Percentiles rank a stretch among this genome's conserved stretches.
These are phyloP conservation scores for Sebastes nivosus DNA, from an alignment of 2,797 vertebrate species.

Conservation along the genomic window DNA sequence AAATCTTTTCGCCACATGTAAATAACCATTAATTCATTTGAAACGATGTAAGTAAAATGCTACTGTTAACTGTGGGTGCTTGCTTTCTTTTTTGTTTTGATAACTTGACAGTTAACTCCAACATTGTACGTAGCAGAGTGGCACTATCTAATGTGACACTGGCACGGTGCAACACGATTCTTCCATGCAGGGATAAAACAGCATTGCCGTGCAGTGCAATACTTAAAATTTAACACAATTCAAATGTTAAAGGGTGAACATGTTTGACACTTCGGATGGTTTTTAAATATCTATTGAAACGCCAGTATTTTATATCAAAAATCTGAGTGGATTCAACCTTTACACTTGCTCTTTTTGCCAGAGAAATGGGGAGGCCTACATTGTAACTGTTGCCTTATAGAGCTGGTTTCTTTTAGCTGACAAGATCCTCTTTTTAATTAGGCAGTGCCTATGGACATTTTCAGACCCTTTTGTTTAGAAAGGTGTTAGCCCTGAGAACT, in stretches of 20 bases:
- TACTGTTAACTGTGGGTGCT: constrained; percentile 82
- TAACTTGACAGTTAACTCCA: constrained; percentile 72
- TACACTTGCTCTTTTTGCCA: constrained; percentile 76
- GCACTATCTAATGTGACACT: constrained; percentile 68
- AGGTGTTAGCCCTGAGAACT: constrained; percentile 79
- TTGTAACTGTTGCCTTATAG: constrained; percentile 83
- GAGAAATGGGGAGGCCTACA: constrained; percentile 75
- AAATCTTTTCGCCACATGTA: constrained; percentile 75
- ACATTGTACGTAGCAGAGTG: constrained; percentile 77
- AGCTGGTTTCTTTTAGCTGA: constrained; percentile 83
- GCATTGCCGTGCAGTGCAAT: constrained; percentile 81
- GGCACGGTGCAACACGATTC: constrained; percentile 71
- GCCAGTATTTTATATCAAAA: constrained; percentile 81
- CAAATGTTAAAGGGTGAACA: constrained; percentile 72
- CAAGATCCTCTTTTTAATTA: constrained; percentile 77
- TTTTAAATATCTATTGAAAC: constrained; percentile 76
- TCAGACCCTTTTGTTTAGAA: constrained; percentile 77
- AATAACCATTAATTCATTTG: constrained; percentile 80
- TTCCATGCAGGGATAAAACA: constrained; percentile 72
- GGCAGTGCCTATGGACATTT: constrained; percentile 83
- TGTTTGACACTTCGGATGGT: constrained; percentile 74
- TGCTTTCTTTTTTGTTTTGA: constrained; percentile 71
- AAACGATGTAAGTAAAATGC: constrained; percentile 82
- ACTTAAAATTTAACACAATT: constrained; percentile 72
- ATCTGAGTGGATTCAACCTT: constrained; percentile 74